A percentile compares a stretch with the other conserved stretches of the same genome.
These are phyloP conservation scores for Babylonia areolata DNA, from an alignment of 1,140 invertebrate genomes.

Conservation along the genomic window DNA sequence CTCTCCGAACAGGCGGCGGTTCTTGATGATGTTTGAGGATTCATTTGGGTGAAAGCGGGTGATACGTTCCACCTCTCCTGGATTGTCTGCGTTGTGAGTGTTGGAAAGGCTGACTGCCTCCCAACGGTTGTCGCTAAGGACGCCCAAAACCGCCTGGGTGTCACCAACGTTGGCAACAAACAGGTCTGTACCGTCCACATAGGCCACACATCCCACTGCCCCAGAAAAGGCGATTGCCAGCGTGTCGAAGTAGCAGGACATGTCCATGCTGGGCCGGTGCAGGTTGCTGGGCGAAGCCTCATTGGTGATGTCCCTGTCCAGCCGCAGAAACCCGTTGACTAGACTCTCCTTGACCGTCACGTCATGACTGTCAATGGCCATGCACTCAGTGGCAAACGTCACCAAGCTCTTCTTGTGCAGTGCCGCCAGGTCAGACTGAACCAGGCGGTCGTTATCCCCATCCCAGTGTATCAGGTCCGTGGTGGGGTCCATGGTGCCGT, in stretches of 20 bases:
- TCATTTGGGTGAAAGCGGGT: conserved; percentile 88
- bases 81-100: conserved; percentile 95
- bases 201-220: conserved; percentile 89
- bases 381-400: conserved; percentile 59
- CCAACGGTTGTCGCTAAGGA: conserved; percentile 80
- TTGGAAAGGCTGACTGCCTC: conserved; percentile 82
- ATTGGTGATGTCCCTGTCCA: conserved; percentile 87
- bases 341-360: conserved; percentile 82
- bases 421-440: conserved; percentile 55
- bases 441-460: conserved; percentile 46
- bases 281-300: conserved; percentile 80
- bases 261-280: conserved; percentile 46
- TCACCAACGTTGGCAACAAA: conserved; percentile 94
- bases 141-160: conserved; percentile 91
- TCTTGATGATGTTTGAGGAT: conserved; percentile 88
- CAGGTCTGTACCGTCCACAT: conserved; percentile 88
- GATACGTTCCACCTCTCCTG: conserved; percentile 84
- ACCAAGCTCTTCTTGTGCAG: conserved; percentile 59
- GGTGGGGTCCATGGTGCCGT: conserved; percentile 56
- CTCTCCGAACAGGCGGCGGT: conserved; percentile 93
- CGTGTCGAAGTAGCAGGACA: conserved; percentile 75
- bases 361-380: conserved; percentile 56
- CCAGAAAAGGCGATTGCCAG: conserved; percentile 91
- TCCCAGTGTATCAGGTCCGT: conserved; percentile 49
- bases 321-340: conserved; percentile 85